Evolutionary conservation across 2,113 vertebrate species (phyloP), one percentile per base, ranked within the genome.

Genomic region (Furnarius figulus): DNA sequence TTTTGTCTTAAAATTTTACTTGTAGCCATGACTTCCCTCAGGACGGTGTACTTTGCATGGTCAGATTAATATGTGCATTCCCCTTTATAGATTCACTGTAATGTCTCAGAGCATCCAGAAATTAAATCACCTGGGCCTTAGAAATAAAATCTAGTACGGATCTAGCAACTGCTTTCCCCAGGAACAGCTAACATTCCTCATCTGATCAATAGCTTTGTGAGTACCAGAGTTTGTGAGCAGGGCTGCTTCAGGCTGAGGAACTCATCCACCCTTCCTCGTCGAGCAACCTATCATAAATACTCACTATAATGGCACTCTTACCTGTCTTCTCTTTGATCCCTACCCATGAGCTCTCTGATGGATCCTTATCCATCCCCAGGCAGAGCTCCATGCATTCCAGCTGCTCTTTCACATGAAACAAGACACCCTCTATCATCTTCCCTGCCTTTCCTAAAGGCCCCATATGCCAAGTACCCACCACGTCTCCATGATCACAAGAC

Each of bases 401-500:
- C 23, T 23, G 14, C 52, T 42, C 14, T 27, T 14, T 74, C 25
- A 27, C 24, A 37, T 21, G 22, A 28, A 52, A 11, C 3, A 17
- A 49, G 59, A 61, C 12, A 59, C 31, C 10, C 14, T 17, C 24
- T 73, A 22, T 47, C 22, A 72, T 21, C 31, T 61, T 72, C 21
- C n/a, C 46, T 80, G 22, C 35, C 30, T 53, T 49, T 78, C 46
- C 22, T 47, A 42, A 65, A 92, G 22, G 16, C 7, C 25, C 65
- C 31, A 2, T 77, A 73, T 8, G 6, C 10, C 9, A 33, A 15
- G 12, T 46, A 44, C 22, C 39, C 2, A 0, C 14, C 19, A 25
- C 2, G 2, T 33, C 22, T 62, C 12, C 14, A 4, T 33, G 27
- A 49, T 6, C 0, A 2, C 25, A 23, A 42, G 40, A 25, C 0